Evolutionary conservation across 2,888 invertebrate species (phyloP).

Genomic region (Ochropacha duplaris): DNA sequence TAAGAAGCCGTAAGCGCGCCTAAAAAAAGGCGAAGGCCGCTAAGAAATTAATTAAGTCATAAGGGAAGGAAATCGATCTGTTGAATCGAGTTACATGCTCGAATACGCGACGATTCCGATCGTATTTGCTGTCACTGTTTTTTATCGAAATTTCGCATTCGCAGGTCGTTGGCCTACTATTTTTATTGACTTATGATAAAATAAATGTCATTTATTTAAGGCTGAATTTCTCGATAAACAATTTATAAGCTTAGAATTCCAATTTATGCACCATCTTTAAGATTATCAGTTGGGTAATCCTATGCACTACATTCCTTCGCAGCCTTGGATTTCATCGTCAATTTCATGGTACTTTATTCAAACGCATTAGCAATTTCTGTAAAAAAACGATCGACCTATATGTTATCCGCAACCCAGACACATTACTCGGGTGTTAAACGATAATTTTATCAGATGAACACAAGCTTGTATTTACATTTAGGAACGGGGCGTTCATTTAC

Average conservation of each 20-base stretch:
- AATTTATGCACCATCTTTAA: neutral
- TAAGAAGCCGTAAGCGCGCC: slow-evolving; percentile 12
- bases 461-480: neutral
- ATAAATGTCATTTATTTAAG: neutral
- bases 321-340: neutral
- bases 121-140: slow-evolving; percentile 19
- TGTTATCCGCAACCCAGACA: neutral
- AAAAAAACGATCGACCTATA: slow-evolving; percentile 1
- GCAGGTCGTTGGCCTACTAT: slow-evolving; percentile 27
- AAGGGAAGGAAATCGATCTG: slow-evolving; percentile 68
- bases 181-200: slow-evolving; percentile 13
- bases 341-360: neutral
- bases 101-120: slow-evolving; percentile 45
- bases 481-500: neutral
- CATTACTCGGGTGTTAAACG: neutral
- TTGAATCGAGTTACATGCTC: slow-evolving; percentile 65
- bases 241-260: neutral
- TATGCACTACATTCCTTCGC: neutral
- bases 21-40: slow-evolving; percentile 42
- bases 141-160: slow-evolving; percentile 20
- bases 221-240: neutral
- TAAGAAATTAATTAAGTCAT: slow-evolving; percentile 73
- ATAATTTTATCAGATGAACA: slow-evolving; percentile 1
- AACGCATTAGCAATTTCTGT: neutral
- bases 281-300: slow-evolving; percentile 4